Evolutionary conservation across 2,113 vertebrate genomes (phyloP), one percentile per base, ranked within the genome.

Genomic region (Circaetus gallicus): DNA sequence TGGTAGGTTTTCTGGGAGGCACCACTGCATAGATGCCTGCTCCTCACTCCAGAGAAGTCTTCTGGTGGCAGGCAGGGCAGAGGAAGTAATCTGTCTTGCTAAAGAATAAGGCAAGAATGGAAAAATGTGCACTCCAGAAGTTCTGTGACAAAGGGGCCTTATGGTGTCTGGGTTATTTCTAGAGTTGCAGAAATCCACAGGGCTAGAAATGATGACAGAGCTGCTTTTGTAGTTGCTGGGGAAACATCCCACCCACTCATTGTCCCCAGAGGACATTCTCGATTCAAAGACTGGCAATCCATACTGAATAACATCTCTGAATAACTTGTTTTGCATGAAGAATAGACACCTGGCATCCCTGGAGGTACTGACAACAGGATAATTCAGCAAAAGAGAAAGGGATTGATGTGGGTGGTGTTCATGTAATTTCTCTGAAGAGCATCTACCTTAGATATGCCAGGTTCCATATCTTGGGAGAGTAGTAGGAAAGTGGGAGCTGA

Each of bases 61-160:
- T 67, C 32, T 81, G 18, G 24, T 81, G 29, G 50, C 18, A 89
- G 13, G 8, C 63, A 74, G 26, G 12, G 15, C 29, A 71, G 67
- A 67, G 31, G 13, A 84, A 92, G 36, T 71, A 66, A 70, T 36
- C 21, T 76, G 21, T 36, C 59, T 67, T 73, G 73, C 20, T 77
- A 50, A 90, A 70, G 11, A 84, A 25, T 21, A 67, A 90, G 49
- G 47, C 18, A 71, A 62, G 55, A 86, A 78, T 53, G 25, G 80
- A 43, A 86, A 97, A 97, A 89, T 56, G 17, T 86, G 89, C 61
- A 15, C 43, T 92, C 65, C 81, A 93, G 82, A 92, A 86, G 26
- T 84, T 90, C 40, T 81, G 55, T 79, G 79, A 66, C 79, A 78
- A 89, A 80, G 20, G 32, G 32, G 7, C 16, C 28, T 84, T 66